Evolutionary conservation across 2,888 invertebrate species (phyloP).

Genomic region (Apodemia hepburni): DNA sequence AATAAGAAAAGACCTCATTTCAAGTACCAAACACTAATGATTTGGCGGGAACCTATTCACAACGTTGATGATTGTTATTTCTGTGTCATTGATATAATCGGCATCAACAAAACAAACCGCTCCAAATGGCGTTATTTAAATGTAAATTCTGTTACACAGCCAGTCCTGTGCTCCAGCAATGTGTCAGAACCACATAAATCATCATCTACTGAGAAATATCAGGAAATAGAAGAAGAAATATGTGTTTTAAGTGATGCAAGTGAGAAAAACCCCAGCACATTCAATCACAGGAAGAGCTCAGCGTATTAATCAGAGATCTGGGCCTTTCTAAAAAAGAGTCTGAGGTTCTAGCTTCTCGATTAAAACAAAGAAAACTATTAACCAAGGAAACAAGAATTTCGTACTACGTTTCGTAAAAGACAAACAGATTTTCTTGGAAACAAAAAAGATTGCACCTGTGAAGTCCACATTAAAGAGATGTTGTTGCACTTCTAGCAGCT

Average conservation of each 20-base stretch:
- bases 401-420: no score
- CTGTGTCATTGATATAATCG: no score
- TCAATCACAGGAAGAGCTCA: background rate
- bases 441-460: slow-evolving; percentile 4
- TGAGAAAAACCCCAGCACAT: background rate
- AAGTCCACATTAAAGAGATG: background rate
- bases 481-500: background rate
- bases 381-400: slow-evolving; percentile 18
- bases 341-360: background rate
- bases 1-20: slow-evolving; percentile 2
- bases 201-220: background rate
- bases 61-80: no score
- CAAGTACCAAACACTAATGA: background rate
- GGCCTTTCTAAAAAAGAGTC: background rate
- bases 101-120: no score
- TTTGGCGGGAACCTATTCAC: background rate
- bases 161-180: background rate
- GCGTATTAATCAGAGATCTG: background rate
- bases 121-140: no score
- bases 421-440: slow-evolving; percentile 18
- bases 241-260: no score
- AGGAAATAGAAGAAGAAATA: background rate
- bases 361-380: background rate
- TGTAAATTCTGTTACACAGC: background rate
- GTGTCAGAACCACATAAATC: background rate